Evolutionary conservation across 2,888 invertebrate genomes (phyloP), one percentile per base, ranked within the genome.

Genomic region (Leucozona laternaria): DNA sequence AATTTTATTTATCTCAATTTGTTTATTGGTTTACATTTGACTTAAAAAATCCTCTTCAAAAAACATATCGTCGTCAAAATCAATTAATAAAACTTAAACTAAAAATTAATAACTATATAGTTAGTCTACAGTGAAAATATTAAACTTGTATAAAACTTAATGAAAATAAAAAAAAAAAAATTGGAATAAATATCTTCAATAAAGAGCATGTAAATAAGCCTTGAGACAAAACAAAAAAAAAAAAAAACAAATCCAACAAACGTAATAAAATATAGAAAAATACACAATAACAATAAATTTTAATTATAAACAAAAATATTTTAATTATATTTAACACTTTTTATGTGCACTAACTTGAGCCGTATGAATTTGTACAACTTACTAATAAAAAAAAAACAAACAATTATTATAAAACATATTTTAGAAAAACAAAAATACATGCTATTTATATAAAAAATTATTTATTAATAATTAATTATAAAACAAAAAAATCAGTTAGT

Each of bases 191-290:
- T n/a, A 34, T 7, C 22, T 15, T 48, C 43, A 40, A 25, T 50
- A 64, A 70, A 72, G 13, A 75, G 79, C 79, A 57, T 85, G 85
- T 85, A 77, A 80, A 85, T 80, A 80, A 76, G 71, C 75, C 76
- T 77, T 71, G 28, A 17, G 13, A 43, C 0, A 60, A 57, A 43
- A 60, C 20, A 22, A 15, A 64, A n/a, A n/a, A n/a, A n/a, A n/a
- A n/a, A n/a, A n/a, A n/a, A n/a, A n/a, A n/a, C n/a, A n/a, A n/a
- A n/a, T n/a, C n/a, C 50, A 43, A 57, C 53, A 22, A 31, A n/a
- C 13, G 2, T 25, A 66, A 48, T 3, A 22, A 15, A 7, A 37
- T 40, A 40, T 13, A 48, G 6, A 31, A 28, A 31, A 55, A 28
- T 17, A 45, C 17, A 76, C 45, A 50, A 71, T 20, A 62, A 76